phyloP scores from a whole-genome alignment of 2,797 vertebrate species.

The Menidia menidia region DNA sequence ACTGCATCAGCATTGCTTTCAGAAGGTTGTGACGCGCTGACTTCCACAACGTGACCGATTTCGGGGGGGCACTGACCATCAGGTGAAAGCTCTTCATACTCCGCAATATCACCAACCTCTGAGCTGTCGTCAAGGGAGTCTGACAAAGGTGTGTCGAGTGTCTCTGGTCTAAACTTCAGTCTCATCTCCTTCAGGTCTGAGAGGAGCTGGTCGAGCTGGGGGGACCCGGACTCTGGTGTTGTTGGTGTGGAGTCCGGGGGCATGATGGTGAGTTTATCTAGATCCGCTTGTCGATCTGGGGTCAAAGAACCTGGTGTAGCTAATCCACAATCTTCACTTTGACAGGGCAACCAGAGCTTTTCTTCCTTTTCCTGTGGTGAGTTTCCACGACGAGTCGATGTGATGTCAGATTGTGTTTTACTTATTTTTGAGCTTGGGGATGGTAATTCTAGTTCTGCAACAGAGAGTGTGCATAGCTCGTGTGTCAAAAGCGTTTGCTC shows the following conservation, averaged over 20 bases:
- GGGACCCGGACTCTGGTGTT: constrained; percentile 45
- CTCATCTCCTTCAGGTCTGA: constrained; percentile 66
- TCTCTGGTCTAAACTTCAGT: constrained; percentile 51
- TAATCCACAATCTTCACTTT: constrained; percentile 29
- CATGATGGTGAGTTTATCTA: constrained; percentile 35
- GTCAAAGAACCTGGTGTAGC: constrained; percentile 34
- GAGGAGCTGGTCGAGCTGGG: constrained; percentile 63
- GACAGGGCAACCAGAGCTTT: constrained; percentile 8
- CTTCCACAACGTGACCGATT: constrained; percentile 2
- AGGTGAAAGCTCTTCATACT: constrained; percentile 47
- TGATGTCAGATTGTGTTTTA: constrained; percentile 47
- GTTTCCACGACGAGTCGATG: constrained; percentile 20
- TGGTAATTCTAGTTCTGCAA: constrained; percentile 42
- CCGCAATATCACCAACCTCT: constrained; percentile 29
- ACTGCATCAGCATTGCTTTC: constrained; percentile 23
- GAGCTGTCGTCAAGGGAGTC: constrained; percentile 39
- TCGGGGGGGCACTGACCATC: constrained; percentile 32
- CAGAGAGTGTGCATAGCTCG: constrained; percentile 28
- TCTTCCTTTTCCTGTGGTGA: constrained; percentile 29
- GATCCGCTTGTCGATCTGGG: constrained; percentile 45
- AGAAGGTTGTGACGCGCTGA: constrained; percentile 10
- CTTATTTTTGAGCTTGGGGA: constrained; percentile 44
- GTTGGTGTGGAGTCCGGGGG: constrained; percentile 39
- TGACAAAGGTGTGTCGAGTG: constrained; percentile 23
- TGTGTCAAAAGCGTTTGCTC: constrained; percentile 28